These are phyloP conservation scores for Celastrina argiolus DNA, from an alignment of 2,888 invertebrate species.

Conservation along the genomic window DNA sequence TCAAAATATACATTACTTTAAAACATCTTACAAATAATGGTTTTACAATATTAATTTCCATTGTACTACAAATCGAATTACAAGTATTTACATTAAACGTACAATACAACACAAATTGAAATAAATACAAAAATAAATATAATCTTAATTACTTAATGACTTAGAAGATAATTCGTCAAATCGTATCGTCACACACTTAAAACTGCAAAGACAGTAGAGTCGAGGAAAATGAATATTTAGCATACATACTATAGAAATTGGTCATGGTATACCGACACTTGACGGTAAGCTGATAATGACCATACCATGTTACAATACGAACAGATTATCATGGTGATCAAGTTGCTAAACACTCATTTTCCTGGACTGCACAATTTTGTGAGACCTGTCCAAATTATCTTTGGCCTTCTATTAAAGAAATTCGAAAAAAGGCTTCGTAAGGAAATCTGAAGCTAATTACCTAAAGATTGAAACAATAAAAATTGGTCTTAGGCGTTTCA, in stretches of 20 bases:
- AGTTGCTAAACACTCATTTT: background rate
- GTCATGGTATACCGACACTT: background rate
- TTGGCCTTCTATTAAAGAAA: too few species aligned
- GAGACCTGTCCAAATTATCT: background rate
- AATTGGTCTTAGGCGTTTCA: background rate
- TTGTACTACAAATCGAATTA: background rate
- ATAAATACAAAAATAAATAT: slow-evolving; percentile 14
- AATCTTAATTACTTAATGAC: slow-evolving; percentile 8
- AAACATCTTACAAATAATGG: background rate
- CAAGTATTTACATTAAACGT: background rate
- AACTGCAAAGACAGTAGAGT: background rate
- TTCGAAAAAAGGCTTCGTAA: background rate
- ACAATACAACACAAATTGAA: background rate
- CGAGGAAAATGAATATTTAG: background rate
- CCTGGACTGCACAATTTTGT: background rate
- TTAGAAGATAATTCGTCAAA: background rate
- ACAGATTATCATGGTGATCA: too few species aligned
- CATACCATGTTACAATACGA: too few species aligned
- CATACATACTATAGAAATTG: background rate
- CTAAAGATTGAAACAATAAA: background rate
- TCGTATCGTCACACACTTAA: slow-evolving; percentile 4
- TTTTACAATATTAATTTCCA: background rate
- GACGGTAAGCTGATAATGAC: too few species aligned
- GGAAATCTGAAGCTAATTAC: background rate
- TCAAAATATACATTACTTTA: slow-evolving; percentile 1